Conservation (phyloP, 30 jellyfish, hydroid and myxozoan species). For the Aurelia aurita region DNA sequence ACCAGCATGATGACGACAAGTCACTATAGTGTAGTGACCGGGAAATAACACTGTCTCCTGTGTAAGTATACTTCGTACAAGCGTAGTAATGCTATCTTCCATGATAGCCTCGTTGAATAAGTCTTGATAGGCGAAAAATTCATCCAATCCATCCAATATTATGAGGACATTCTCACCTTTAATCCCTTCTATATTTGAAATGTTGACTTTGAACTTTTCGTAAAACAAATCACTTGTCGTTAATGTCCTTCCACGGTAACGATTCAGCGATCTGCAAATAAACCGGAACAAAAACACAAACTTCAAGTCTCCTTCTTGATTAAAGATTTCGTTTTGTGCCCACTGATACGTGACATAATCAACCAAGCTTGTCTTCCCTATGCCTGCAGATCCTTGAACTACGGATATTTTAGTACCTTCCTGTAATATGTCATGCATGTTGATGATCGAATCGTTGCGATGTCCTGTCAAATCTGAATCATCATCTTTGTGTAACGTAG, state of each 20-base stretch:
- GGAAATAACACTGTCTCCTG: background rate
- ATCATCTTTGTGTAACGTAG: no score
- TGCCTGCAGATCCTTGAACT: background rate
- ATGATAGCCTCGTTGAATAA: background rate
- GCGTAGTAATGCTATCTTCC: background rate
- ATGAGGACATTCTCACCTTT: background rate
- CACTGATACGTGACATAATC: background rate
- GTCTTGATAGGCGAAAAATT: background rate
- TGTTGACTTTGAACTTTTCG: background rate
- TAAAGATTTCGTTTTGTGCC: background rate
- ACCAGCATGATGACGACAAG: constrained; percentile 10
- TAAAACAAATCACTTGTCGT: background rate
- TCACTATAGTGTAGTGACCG: background rate
- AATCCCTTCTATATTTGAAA: background rate
- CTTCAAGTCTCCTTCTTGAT: background rate
- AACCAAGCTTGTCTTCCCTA: constrained; percentile 3
- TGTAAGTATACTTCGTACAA: background rate
- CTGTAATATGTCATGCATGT: background rate
- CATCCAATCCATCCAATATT: constrained; percentile 3
- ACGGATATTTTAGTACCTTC: background rate
- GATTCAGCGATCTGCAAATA: background rate
- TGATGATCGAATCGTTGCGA: no score
- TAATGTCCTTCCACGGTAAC: background rate
- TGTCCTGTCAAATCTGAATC: no score
- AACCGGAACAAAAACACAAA: background rate